phyloP scores from a whole-genome alignment of 2,888 invertebrate species.

The Acleris emargana region DNA sequence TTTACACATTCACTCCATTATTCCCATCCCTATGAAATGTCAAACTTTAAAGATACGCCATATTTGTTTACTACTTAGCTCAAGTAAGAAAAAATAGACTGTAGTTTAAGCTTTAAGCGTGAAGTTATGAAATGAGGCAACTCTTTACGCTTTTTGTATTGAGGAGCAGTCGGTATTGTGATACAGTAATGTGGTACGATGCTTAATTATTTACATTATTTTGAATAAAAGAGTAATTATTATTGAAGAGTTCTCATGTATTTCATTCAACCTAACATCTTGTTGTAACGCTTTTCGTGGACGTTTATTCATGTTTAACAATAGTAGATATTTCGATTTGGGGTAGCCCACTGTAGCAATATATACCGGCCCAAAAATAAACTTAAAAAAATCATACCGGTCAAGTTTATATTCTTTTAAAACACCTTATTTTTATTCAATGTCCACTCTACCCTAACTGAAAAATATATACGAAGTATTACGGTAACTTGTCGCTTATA shows the following conservation, averaged over 20 bases:
- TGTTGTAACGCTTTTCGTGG: conserved; percentile 27
- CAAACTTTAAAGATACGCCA: too few relatives aligned
- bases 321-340: not conserved
- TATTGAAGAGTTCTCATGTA: conserved; percentile 64
- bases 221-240: conserved; percentile 77
- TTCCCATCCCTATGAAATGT: too few relatives aligned
- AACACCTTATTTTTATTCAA: too few relatives aligned
- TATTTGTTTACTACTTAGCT: too few relatives aligned
- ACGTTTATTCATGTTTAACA: conserved; percentile 47
- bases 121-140: conserved; percentile 61
- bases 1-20: too few relatives aligned
- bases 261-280: conserved; percentile 69
- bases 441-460: too few relatives aligned
- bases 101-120: not conserved
- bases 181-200: conserved; percentile 74
- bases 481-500: too few relatives aligned
- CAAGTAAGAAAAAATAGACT: too few relatives aligned
- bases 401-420: too few relatives aligned
- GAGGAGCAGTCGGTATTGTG: conserved; percentile 72
- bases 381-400: not conserved
- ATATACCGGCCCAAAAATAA: not conserved
- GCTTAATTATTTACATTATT: conserved; percentile 72
- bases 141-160: conserved; percentile 57
- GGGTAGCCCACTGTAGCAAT: not conserved
- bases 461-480: too few relatives aligned